A percentile compares a stretch with the other conserved stretches of the same genome.
Conservation (phyloP, 2,888 invertebrate genomes). For the Diploptera punctata region DNA sequence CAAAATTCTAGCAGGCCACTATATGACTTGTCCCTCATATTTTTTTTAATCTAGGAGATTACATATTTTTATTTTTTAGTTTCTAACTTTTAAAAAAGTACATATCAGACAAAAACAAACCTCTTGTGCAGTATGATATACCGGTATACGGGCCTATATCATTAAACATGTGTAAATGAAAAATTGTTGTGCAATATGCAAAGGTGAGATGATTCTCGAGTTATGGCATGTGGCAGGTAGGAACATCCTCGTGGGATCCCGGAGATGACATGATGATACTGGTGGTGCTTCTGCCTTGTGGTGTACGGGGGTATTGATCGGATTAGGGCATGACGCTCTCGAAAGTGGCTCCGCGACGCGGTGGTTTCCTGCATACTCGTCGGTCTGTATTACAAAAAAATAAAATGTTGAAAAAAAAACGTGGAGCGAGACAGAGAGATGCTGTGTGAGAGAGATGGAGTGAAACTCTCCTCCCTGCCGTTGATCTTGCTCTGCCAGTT, state of each 20-base stretch:
- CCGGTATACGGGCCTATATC: too few species aligned
- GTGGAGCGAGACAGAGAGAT: neutral
- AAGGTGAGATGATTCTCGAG: too few species aligned
- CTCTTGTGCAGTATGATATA: too few species aligned
- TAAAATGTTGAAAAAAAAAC: neutral
- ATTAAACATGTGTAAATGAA: too few species aligned
- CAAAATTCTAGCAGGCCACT: too few species aligned
- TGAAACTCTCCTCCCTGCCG: constrained; percentile 7
- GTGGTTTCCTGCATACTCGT: constrained; percentile 2
- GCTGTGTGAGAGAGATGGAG: constrained; percentile 25
- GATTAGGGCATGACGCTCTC: constrained; percentile 29
- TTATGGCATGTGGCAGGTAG: too few species aligned
- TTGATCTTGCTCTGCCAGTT: constrained; percentile 17
- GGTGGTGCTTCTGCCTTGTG: constrained; percentile 14
- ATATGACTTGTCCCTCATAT: too few species aligned
- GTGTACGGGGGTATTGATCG: constrained; percentile 31
- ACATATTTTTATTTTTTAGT: too few species aligned
- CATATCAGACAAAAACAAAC: too few species aligned
- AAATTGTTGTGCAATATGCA: too few species aligned
- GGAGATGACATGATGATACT: constrained; percentile 7
- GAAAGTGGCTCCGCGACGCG: constrained; percentile 31
- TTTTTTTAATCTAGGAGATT: too few species aligned
- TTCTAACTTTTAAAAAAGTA: too few species aligned
- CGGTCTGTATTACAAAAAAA: constrained; percentile 24
- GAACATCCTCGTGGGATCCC: neutral